Conservation (phyloP, 2,888 invertebrate species). For the Ichneumon xanthorius region DNA sequence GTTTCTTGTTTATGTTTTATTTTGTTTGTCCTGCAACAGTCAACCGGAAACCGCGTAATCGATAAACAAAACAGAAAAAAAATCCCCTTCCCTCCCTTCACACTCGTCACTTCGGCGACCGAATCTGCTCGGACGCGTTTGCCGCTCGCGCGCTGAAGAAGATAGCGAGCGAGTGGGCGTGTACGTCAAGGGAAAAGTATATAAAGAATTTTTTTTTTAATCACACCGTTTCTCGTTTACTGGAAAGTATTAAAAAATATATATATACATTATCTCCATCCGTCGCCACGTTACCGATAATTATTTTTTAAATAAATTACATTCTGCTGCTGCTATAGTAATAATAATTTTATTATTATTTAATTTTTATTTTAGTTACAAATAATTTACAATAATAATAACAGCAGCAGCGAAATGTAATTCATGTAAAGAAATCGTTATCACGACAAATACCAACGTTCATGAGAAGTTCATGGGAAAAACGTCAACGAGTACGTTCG, state of each 20-base stretch:
- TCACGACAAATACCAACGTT: background rate
- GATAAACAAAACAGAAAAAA: background rate
- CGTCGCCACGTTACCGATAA: no score
- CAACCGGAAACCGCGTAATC: background rate
- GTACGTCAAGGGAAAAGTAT: background rate
- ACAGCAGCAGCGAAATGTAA: no score
- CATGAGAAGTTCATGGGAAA: no score
- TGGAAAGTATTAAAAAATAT: no score
- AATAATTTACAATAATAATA: background rate
- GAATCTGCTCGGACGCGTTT: background rate
- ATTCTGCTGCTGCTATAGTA: no score
- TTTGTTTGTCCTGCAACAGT: background rate
- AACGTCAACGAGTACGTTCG: no score
- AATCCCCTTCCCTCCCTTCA: background rate
- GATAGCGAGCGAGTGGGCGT: conserved; percentile 48
- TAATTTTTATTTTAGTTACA: no score
- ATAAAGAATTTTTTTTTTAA: background rate
- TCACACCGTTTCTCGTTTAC: no score
- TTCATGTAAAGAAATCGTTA: no score
- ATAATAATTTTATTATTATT: background rate
- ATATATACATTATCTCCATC: no score
- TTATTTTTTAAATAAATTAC: no score
- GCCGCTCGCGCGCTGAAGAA: conserved; percentile 13
- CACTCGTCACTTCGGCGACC: background rate
- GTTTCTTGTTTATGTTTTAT: background rate